Percentiles rank a stretch among this genome's conserved stretches.
These are phyloP conservation scores for Erebia epiphron DNA, from an alignment of 2,888 invertebrate species.

Conservation along the genomic window DNA sequence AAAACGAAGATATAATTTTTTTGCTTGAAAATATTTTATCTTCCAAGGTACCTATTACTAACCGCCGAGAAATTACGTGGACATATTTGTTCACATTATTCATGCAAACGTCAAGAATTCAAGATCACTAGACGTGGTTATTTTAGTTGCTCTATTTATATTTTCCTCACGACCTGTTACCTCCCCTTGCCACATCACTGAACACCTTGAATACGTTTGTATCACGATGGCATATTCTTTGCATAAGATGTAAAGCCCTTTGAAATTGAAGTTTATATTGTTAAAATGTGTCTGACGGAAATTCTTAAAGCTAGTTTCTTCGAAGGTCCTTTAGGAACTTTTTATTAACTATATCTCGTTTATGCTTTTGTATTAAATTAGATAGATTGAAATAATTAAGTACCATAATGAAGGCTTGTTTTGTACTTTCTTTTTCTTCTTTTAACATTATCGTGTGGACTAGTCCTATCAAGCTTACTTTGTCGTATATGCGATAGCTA, in stretches of 20 bases:
- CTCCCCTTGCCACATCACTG: slow-evolving; percentile 22
- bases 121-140: slow-evolving; percentile 36
- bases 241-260: neutral
- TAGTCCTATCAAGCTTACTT: neutral
- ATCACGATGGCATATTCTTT: slow-evolving; percentile 7
- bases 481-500: slow-evolving; percentile 1
- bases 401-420: too few species aligned
- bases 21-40: neutral
- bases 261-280: neutral
- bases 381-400: too few species aligned
- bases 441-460: neutral
- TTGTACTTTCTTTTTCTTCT: too few species aligned
- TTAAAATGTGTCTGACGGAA: neutral
- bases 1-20: neutral
- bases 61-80: neutral
- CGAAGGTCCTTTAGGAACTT: neutral
- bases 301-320: neutral
- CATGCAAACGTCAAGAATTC: slow-evolving; percentile 34
- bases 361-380: too few species aligned
- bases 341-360: too few species aligned
- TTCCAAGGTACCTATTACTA: neutral
- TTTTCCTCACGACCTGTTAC: slow-evolving; percentile 36
- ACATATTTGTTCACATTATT: slow-evolving; percentile 23
- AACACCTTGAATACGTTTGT: slow-evolving; percentile 12
- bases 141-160: slow-evolving; percentile 41